Base-by-base conservation (phyloP, 2,797 vertebrate species). In the Phoeniculus purpureus region DNA sequence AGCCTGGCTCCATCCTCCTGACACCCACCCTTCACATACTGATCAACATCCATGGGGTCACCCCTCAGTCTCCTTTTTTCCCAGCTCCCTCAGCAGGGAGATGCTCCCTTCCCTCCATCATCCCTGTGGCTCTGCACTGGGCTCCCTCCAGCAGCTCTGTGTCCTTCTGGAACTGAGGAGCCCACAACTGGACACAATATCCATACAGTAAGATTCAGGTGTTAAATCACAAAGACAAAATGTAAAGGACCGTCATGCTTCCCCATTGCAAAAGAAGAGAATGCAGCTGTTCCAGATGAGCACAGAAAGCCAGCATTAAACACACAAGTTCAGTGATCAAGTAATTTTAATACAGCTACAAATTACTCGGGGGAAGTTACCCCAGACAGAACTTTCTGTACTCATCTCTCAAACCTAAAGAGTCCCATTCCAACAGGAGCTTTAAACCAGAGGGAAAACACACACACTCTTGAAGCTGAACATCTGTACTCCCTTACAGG, bases 381-480 rank as follows among this genome's bases (percentile, higher is more conserved):
- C 14, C 14, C 10, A 51, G 8, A 31, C 1, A 32, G 31, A 25
- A 40, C 25, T 85, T 43, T 25, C 15, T 71, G 9, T 23, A 23
- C 12, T 47, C 47, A 15, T 60, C 13, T 32, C 10, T 47, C n/a
- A n/a, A 21, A 15, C 8, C n/a, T 52, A 15, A 45, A 61, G 19
- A 56, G 8, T 55, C 9, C 23, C 40, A 15, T 4, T 40, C 2
- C 61, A 62, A 32, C 3, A 6, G 66, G 12, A 34, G 12, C 43
- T 45, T 78, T 20, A 58, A 61, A 21, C 2, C 25, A 72, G 22
- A 64, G 7, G 15, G 13, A 29, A 85, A 26, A 47, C n/a, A n/a
- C 3, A 0, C 12, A 18, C 2, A 51, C 55, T 70, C 65, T 25
- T 43, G 52, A 70, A 82, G 8, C 3, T 21, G 47, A 1, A 1